A percentile compares a stretch with the other conserved stretches of the same genome.
Conservation (phyloP, 23 tunicate species). For the Pegea sp. region DNA sequence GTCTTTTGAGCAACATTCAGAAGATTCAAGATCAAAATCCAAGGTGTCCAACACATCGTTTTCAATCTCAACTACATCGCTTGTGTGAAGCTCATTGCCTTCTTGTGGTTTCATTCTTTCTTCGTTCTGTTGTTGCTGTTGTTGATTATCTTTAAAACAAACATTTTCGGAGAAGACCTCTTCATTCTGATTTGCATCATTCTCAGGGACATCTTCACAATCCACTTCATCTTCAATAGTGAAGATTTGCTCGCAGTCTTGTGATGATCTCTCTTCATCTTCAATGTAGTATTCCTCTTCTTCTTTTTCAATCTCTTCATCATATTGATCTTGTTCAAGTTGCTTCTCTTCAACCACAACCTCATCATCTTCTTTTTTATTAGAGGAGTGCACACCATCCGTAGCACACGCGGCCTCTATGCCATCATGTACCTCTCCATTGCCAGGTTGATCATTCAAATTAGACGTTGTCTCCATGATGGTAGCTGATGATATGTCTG, state of each 20-base stretch:
- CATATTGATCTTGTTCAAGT: background rate
- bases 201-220: background rate
- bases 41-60: conserved; percentile 52
- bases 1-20: conserved; percentile 2
- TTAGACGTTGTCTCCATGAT: too few relatives aligned
- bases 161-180: background rate
- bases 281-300: conserved; percentile 1
- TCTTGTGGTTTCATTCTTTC: background rate
- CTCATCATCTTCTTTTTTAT: too few relatives aligned
- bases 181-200: background rate
- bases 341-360: background rate
- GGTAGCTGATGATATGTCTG: too few relatives aligned
- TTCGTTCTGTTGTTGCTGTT: background rate
- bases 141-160: background rate
- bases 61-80: conserved; percentile 11
- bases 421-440: too few relatives aligned
- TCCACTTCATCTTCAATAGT: background rate
- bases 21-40: conserved; percentile 37
- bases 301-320: background rate
- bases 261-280: background rate
- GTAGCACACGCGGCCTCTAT: too few relatives aligned
- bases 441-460: too few relatives aligned
- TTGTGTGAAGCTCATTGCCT: too few relatives aligned
- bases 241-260: background rate
- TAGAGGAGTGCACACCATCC: too few relatives aligned